Percentiles rank a stretch among this genome's conserved stretches.
phyloP scores from a whole-genome alignment of 2,797 vertebrate genomes.

The Cryptoblepharus egeriae region DNA sequence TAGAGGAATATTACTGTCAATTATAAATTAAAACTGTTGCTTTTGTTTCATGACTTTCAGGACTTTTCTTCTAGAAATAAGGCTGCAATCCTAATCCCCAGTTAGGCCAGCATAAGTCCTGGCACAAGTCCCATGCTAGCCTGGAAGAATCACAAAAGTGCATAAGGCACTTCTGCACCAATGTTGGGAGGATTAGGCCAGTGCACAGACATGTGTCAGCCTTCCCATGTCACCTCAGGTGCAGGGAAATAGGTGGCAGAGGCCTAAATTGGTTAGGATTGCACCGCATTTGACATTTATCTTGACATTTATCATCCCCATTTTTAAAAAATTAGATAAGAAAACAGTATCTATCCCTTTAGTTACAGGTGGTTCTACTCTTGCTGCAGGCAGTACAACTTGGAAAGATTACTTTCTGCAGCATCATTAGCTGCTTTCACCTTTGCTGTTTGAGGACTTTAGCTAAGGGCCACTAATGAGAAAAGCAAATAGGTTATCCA shows the following conservation, averaged over 20 bases:
- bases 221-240: no score
- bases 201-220: no score
- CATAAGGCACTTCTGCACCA: no score
- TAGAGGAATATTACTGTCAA: neutral
- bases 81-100: no score
- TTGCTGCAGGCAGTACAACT: neutral
- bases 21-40: neutral
- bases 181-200: no score
- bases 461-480: constrained; percentile 37
- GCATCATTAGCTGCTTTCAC: constrained; percentile 46
- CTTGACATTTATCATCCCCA: neutral
- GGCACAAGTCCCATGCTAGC: no score
- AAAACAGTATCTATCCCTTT: neutral
- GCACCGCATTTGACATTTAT: no score
- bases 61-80: neutral
- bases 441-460: constrained; percentile 11
- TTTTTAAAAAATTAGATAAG: neutral
- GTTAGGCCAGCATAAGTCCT: no score
- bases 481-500: constrained; percentile 35
- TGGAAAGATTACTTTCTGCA: neutral
- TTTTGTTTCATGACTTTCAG: neutral
- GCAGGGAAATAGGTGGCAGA: no score
- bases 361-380: neutral
- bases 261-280: no score
- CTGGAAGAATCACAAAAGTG: no score